A percentile compares a stretch with the other conserved stretches of the same genome.
Conservation (phyloP, 1,140 invertebrate genomes). For the Cyphomyrmex costatus region DNA sequence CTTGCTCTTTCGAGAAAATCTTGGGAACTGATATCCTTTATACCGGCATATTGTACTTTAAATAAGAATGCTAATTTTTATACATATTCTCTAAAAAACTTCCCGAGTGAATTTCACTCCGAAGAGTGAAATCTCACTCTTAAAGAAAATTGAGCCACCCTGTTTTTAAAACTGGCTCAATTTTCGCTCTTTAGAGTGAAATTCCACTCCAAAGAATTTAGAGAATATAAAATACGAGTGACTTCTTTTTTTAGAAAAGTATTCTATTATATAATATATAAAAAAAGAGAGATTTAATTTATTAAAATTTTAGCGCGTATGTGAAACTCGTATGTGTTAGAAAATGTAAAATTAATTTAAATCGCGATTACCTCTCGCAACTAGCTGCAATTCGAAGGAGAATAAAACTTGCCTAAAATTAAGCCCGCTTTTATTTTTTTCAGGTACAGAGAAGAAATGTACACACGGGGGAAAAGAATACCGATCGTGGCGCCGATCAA, state of each 20-base stretch:
- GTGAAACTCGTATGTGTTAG: neutral
- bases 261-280: no score
- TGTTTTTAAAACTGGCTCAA: no score
- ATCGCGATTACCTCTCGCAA: neutral
- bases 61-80: neutral
- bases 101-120: no score
- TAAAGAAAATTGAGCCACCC: no score
- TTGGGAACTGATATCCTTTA: neutral
- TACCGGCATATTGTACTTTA: neutral
- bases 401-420: neutral
- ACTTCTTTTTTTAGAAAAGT: neutral
- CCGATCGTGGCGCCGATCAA: constrained; percentile 70
- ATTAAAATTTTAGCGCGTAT: neutral
- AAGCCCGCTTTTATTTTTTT: constrained; percentile 1
- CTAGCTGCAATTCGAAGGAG: neutral
- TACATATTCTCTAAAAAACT: neutral
- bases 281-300: neutral
- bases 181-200: no score
- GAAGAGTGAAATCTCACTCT: no score
- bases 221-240: no score
- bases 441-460: neutral
- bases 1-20: constrained; percentile 33
- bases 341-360: constrained; percentile 1
- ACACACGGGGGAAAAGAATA: constrained; percentile 62
- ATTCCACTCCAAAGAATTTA: no score